These are phyloP conservation scores for Sarcoramphus papa DNA, from an alignment of 2,797 vertebrate genomes.

Conservation along the genomic window DNA sequence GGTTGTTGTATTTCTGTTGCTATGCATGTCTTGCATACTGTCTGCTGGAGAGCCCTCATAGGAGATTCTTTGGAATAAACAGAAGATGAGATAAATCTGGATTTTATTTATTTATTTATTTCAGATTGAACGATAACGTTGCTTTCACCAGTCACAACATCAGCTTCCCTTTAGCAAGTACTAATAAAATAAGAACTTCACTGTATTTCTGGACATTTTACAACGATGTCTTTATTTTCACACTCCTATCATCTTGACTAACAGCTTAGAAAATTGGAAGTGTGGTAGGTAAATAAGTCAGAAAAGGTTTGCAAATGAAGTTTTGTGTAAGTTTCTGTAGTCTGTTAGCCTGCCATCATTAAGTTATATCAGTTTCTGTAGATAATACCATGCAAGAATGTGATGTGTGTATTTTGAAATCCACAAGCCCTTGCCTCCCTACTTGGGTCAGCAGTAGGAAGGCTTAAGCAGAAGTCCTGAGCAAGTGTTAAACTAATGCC, in stretches of 20 bases:
- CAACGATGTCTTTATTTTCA: background rate
- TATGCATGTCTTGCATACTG: background rate
- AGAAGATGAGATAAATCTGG: background rate
- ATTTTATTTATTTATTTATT: background rate
- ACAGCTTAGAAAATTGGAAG: background rate
- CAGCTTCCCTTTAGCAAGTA: background rate
- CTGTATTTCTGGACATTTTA: background rate
- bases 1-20: slow-evolving; percentile 24
- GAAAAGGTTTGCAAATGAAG: background rate
- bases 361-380: background rate
- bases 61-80: background rate
- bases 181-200: background rate
- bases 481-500: background rate
- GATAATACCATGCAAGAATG: background rate
- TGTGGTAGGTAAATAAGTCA: background rate
- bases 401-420: background rate
- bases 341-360: background rate
- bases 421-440: background rate
- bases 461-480: background rate
- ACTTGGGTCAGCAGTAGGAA: background rate
- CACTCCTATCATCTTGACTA: background rate
- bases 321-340: background rate
- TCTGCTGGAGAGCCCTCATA: background rate
- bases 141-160: background rate
- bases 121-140: background rate